Percentiles rank a stretch among this genome's conserved stretches.
Conservation (phyloP, 2,113 vertebrate genomes). For the Thomomys bottae region DNA sequence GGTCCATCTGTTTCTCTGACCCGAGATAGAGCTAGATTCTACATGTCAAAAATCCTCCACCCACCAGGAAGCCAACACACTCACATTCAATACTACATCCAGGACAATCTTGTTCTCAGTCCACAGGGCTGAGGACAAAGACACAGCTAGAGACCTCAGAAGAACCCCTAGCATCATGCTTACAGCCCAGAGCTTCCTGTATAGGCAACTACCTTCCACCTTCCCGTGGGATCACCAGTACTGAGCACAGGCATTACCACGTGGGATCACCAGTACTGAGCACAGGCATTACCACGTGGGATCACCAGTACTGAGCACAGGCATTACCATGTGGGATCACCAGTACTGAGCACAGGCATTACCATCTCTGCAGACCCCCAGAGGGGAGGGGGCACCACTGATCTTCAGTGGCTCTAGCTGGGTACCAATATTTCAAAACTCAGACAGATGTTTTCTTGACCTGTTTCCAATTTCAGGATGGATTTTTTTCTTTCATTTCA, state of each 20-base stretch:
- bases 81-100: constrained; percentile 63
- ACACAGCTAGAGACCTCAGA: constrained; percentile 61
- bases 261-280: not conserved
- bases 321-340: not conserved
- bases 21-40: constrained; percentile 74
- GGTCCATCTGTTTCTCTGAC: constrained; percentile 85
- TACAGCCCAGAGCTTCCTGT: not conserved
- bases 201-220: no score
- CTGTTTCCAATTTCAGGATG: not conserved
- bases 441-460: not conserved
- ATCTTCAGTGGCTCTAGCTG: not conserved
- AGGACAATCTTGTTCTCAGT: constrained; percentile 61
- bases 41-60: constrained; percentile 69
- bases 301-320: not conserved
- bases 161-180: not conserved
- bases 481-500: not conserved
- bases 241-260: not conserved
- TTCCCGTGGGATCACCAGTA: not conserved
- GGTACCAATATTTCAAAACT: not conserved
- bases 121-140: constrained; percentile 65
- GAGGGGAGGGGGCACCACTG: not conserved
- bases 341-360: not conserved
- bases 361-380: not conserved
- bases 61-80: constrained; percentile 70
- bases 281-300: no score